phyloP scores from a whole-genome alignment of 1,140 invertebrate genomes.

The Lineus longissimus region DNA sequence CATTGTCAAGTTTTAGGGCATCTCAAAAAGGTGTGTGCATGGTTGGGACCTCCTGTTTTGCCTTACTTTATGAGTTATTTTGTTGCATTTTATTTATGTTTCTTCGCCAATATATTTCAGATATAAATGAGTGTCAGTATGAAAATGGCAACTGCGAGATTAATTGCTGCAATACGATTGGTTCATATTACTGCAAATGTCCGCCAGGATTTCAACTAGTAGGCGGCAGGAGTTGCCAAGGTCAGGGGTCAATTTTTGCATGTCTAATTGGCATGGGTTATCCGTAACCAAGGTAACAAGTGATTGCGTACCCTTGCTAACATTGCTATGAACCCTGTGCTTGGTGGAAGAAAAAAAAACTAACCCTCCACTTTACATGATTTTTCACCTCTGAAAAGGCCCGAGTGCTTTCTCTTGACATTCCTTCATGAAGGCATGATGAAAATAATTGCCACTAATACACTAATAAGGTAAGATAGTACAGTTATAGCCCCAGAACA shows the following conservation, averaged over 20 bases:
- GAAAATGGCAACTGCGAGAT: conserved; percentile 46
- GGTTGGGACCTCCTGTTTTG: no score
- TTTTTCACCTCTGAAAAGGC: no score
- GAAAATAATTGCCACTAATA: no score
- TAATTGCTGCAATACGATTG: conserved; percentile 43
- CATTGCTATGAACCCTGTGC: background rate
- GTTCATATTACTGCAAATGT: conserved; percentile 53
- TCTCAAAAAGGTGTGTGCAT: no score
- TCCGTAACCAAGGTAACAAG: conserved; percentile 29
- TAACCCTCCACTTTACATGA: no score
- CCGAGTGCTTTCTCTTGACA: no score
- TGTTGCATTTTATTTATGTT: conserved; percentile 9
- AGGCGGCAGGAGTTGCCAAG: conserved; percentile 52
- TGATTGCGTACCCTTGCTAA: conserved; percentile 4
- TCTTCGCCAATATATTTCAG: conserved; percentile 23
- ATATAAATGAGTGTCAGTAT: conserved; percentile 40
- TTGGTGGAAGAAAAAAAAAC: no score
- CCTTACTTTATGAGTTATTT: background rate
- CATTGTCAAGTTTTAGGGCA: no score
- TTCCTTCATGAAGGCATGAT: no score
- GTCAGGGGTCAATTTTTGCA: conserved; percentile 29
- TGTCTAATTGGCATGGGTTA: background rate
- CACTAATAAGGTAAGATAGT: no score
- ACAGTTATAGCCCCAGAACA: no score
- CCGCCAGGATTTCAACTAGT: conserved; percentile 49